Percentiles rank a stretch among this genome's conserved stretches.
These are phyloP conservation scores for Procambarus virginalis DNA, from an alignment of 1,140 invertebrate species.

Conservation along the genomic window DNA sequence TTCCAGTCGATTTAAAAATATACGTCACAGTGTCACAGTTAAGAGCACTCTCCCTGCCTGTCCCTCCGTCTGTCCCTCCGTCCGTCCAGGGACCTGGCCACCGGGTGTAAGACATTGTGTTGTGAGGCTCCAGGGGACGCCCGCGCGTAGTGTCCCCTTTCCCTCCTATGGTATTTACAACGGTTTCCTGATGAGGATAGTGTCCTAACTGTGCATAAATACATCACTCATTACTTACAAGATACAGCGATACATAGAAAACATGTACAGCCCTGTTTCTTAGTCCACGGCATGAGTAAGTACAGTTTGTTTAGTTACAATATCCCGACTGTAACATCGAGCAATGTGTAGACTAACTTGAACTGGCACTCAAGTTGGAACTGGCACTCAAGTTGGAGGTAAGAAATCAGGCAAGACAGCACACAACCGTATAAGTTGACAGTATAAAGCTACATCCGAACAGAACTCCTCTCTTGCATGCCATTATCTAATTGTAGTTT, in stretches of 20 bases:
- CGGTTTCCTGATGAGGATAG: neutral
- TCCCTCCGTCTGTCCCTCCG: neutral
- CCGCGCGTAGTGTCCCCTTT: no score
- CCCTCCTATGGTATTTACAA: neutral
- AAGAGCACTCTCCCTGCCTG: neutral
- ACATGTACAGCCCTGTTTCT: neutral
- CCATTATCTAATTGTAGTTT: neutral
- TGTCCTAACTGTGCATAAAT: neutral
- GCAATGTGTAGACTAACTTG: neutral
- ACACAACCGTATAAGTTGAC: neutral
- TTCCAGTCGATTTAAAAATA: neutral
- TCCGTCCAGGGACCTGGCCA: neutral
- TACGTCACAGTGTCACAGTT: neutral
- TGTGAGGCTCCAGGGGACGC: no score
- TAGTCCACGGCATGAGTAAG: neutral
- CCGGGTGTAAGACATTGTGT: no score
- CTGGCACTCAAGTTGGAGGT: neutral
- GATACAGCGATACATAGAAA: neutral
- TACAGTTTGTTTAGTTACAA: neutral
- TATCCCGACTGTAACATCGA: neutral
- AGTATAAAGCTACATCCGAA: neutral
- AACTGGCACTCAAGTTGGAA: neutral
- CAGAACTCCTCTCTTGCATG: neutral
- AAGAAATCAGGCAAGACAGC: neutral
- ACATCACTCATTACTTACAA: slow-evolving; percentile 3